phyloP scores from a whole-genome alignment of 2,797 vertebrate genomes.

The Cygnus olor region DNA sequence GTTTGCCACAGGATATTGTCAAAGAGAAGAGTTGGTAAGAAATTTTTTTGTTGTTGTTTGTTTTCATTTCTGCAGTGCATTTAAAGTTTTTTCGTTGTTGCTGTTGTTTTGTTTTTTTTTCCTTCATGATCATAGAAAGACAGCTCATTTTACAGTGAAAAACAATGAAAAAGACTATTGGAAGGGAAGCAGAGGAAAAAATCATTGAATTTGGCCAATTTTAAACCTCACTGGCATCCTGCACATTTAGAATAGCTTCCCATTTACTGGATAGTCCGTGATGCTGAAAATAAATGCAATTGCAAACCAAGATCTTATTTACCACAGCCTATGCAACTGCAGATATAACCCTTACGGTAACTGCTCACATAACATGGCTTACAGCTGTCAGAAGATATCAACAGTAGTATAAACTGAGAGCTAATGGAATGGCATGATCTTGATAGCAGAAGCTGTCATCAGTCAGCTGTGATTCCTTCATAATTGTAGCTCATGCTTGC shows the following conservation, averaged over 20 bases:
- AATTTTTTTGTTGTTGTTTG: not conserved
- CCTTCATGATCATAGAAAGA: not conserved
- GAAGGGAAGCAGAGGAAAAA: not conserved
- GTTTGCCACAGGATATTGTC: not conserved
- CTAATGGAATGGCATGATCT: not conserved
- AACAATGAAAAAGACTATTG: fast-evolving
- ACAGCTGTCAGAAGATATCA: not conserved
- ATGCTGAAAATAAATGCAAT: not conserved
- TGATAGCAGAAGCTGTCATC: not conserved
- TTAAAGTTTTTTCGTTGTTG: not conserved
- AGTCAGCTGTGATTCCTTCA: not conserved
- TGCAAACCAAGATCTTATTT: not conserved
- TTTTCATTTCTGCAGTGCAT: not conserved
- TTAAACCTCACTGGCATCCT: not conserved
- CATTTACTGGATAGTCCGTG: not conserved
- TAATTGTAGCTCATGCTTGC: fast-evolving
- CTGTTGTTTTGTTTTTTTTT: not conserved
- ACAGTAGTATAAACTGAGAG: not conserved
- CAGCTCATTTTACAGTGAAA: not conserved
- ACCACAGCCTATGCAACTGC: not conserved
- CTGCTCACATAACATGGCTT: not conserved
- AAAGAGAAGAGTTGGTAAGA: not conserved
- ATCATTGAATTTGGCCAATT: not conserved
- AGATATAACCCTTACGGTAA: not conserved
- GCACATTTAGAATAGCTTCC: not conserved